Percentiles rank a stretch among this genome's conserved stretches.
These are phyloP conservation scores for Hydropotes inermis DNA, from an alignment of 2,113 vertebrate genomes.

Conservation along the genomic window DNA sequence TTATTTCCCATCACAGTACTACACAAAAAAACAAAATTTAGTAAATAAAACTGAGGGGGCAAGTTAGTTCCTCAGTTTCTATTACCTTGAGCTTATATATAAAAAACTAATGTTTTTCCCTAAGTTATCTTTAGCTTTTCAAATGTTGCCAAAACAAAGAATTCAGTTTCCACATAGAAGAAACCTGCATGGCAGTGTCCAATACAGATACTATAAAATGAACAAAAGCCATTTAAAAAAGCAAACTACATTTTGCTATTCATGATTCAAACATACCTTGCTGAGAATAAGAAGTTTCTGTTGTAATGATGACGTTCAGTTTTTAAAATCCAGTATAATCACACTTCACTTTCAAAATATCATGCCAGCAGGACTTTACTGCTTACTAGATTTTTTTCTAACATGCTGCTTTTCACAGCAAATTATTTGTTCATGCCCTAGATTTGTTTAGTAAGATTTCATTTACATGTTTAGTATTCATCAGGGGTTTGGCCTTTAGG, in stretches of 20 bases:
- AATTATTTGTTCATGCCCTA: background rate
- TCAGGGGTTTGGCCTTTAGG: background rate
- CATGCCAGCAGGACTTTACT: background rate
- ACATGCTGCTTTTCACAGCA: background rate
- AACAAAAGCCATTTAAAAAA: conserved; percentile 12
- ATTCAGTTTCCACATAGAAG: background rate
- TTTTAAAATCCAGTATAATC: background rate
- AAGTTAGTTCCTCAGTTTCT: background rate
- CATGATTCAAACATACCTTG: background rate
- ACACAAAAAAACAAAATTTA: background rate
- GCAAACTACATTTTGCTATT: background rate
- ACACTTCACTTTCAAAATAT: background rate
- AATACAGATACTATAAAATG: background rate
- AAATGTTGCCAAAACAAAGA: conserved; percentile 25
- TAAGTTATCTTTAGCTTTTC: background rate
- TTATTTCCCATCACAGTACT: background rate
- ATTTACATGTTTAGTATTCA: background rate
- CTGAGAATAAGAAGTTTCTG: background rate
- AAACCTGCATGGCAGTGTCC: background rate
- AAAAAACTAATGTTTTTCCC: background rate
- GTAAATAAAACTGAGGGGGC: background rate
- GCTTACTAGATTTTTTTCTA: background rate
- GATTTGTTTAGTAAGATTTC: background rate
- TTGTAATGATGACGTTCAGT: background rate
- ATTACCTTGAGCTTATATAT: background rate